Percentiles rank a stretch among this genome's conserved stretches.
phyloP scores from a whole-genome alignment of 2,797 vertebrate species.

The Lutra lutra region DNA sequence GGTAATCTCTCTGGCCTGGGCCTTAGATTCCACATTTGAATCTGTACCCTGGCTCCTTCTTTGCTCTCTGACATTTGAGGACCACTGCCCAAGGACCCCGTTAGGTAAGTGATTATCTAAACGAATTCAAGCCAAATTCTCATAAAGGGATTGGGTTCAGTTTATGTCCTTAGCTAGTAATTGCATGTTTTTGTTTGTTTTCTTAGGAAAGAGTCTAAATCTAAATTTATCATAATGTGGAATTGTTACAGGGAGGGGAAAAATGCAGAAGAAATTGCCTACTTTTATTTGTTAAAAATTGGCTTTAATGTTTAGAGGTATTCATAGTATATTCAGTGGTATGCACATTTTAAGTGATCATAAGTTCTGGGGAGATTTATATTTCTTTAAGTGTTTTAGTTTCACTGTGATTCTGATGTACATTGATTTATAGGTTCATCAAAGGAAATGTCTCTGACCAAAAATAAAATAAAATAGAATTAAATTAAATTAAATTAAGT shows the following conservation, averaged over 20 bases:
- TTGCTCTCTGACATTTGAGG: conserved; percentile 48
- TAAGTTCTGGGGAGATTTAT: conserved; percentile 28
- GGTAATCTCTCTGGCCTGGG: neutral
- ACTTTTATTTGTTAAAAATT: conserved; percentile 44
- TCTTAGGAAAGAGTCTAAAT: neutral
- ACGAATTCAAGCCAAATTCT: conserved; percentile 24
- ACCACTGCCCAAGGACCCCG: neutral
- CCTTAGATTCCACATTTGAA: neutral
- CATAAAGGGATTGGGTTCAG: neutral
- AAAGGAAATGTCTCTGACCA: conserved; percentile 25
- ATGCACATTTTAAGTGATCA: conserved; percentile 57
- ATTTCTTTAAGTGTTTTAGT: conserved; percentile 50
- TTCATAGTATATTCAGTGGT: neutral
- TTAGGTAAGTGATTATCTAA: conserved; percentile 19
- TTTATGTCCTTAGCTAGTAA: conserved; percentile 19
- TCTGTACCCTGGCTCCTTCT: neutral
- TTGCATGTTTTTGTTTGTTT: neutral
- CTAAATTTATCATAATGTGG: neutral
- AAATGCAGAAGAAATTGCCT: neutral
- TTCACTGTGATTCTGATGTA: conserved; percentile 10
- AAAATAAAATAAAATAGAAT: neutral
- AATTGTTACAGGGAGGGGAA: conserved; percentile 1
- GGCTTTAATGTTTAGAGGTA: conserved; percentile 23
- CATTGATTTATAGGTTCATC: conserved; percentile 53
- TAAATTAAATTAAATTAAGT: neutral